Evolutionary conservation across 2,888 invertebrate genomes (phyloP).

Genomic region (Lamproptera curius): DNA sequence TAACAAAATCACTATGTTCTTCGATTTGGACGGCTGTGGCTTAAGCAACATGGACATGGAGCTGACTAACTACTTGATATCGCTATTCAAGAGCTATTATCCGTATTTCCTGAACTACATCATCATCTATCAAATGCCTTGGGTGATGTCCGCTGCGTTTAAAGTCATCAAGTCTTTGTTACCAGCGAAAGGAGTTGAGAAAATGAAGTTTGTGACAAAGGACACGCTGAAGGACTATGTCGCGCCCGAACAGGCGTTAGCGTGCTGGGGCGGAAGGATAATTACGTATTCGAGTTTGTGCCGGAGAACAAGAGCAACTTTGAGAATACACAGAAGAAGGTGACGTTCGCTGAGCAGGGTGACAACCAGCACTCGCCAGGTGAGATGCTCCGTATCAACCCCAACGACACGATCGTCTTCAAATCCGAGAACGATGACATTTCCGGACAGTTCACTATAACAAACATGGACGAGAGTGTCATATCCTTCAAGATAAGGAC

Average conservation of each 20-base stretch:
- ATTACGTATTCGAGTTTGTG: conserved; percentile 84
- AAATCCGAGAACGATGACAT: conserved; percentile 82
- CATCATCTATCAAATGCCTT: conserved; percentile 95
- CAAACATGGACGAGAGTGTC: conserved; percentile 80
- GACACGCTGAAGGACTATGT: conserved; percentile 86
- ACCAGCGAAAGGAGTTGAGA: conserved; percentile 92
- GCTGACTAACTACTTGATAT: conserved; percentile 91
- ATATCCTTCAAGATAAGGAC: conserved; percentile 90
- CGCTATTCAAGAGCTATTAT: conserved; percentile 92
- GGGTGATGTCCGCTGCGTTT: conserved; percentile 95
- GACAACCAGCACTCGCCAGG: conserved; percentile 60
- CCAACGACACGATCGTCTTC: conserved; percentile 85
- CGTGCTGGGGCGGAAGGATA: conserved; percentile 89
- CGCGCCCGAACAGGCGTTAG: conserved; percentile 84
- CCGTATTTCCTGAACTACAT: conserved; percentile 93
- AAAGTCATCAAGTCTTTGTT: conserved; percentile 92
- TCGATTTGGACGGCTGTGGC: conserved; percentile 94
- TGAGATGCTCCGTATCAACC: conserved; percentile 80
- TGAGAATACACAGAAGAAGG: conserved; percentile 70
- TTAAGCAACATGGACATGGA: conserved; percentile 95
- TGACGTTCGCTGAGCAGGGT: conserved; percentile 52
- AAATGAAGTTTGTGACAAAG: conserved; percentile 90
- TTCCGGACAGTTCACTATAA: conserved; percentile 81
- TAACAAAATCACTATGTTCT: conserved; percentile 88
- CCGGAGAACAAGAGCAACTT: conserved; percentile 73